Percentiles rank a stretch among this genome's conserved stretches.
These are phyloP conservation scores for Hylaeus anthracinus DNA, from an alignment of 1,140 invertebrate species.

Conservation along the genomic window DNA sequence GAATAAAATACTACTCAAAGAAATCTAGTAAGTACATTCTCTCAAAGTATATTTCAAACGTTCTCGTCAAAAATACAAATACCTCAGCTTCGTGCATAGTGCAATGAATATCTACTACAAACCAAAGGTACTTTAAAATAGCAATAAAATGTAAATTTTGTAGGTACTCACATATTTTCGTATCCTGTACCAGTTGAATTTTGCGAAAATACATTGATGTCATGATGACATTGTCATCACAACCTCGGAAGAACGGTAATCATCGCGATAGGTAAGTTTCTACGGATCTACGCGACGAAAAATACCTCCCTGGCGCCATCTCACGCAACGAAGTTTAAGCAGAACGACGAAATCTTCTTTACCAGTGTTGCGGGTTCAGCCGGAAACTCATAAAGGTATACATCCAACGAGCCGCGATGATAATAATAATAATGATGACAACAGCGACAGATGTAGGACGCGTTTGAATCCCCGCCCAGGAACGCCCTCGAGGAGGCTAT, in stretches of 20 bases:
- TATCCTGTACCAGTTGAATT: too few relatives aligned
- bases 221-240: neutral
- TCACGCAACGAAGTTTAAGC: neutral
- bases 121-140: too few relatives aligned
- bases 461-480: slow-evolving; percentile 74
- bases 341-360: neutral
- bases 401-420: slow-evolving; percentile 50
- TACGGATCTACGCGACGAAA: neutral
- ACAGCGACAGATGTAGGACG: slow-evolving; percentile 61
- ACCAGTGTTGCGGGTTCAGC: slow-evolving; percentile 53
- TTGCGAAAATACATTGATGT: neutral
- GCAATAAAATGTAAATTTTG: too few relatives aligned
- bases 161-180: too few relatives aligned
- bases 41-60: too few relatives aligned
- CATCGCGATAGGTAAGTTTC: too few relatives aligned
- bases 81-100: too few relatives aligned
- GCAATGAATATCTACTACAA: too few relatives aligned
- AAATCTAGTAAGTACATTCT: too few relatives aligned
- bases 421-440: slow-evolving; percentile 70
- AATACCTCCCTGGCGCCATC: slow-evolving; percentile 31
- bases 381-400: slow-evolving; percentile 63
- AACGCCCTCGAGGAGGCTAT: slow-evolving; percentile 79
- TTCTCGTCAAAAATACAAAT: too few relatives aligned
- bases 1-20: too few relatives aligned
- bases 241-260: neutral